A percentile compares a stretch with the other conserved stretches of the same genome.
phyloP scores from a whole-genome alignment of 2,797 vertebrate genomes.

The Rhadinocentrus ornatus region DNA sequence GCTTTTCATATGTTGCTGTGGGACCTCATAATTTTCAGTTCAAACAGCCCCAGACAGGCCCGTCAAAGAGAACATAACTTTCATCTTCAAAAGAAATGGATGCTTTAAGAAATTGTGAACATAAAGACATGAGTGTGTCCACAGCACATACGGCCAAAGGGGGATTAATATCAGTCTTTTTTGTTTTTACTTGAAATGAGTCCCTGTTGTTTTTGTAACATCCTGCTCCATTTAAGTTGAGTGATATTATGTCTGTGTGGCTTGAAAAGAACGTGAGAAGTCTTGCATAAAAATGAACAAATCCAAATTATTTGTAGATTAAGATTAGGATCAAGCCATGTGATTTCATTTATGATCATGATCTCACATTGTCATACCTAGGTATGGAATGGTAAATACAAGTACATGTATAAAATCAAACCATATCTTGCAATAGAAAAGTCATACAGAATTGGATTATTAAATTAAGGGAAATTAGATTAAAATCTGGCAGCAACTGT shows the following conservation, averaged over 20 bases:
- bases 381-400: background rate
- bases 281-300: background rate
- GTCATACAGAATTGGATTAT: background rate
- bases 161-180: background rate
- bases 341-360: background rate
- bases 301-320: background rate
- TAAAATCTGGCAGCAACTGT: background rate
- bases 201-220: background rate
- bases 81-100: constrained; percentile 5
- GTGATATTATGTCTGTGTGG: background rate
- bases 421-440: background rate
- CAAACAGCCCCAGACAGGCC: constrained; percentile 9
- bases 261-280: background rate
- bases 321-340: background rate
- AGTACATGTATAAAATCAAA: background rate
- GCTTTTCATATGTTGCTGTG: constrained; percentile 33
- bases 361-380: background rate
- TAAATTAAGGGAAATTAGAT: background rate
- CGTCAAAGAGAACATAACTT: constrained; percentile 46
- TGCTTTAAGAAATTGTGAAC: background rate
- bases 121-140: background rate
- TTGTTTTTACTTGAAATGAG: constrained; percentile 8
- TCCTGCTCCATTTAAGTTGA: background rate
- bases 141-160: background rate
- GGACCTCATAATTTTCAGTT: constrained; percentile 28